phyloP scores from a whole-genome alignment of 2,888 invertebrate species.

The Diarsia dahlii region DNA sequence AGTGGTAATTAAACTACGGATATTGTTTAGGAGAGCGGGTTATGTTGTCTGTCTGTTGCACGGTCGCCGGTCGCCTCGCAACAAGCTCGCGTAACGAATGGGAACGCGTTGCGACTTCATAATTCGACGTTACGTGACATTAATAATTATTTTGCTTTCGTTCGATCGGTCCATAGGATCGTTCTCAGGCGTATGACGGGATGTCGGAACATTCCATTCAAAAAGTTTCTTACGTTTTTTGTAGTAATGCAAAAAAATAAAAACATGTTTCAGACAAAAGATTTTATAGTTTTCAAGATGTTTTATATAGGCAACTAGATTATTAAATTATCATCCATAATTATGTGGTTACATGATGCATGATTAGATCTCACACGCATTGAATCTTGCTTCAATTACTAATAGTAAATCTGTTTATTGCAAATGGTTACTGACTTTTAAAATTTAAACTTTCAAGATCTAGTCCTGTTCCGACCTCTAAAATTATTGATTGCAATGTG shows the following conservation, averaged over 20 bases:
- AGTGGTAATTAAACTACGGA: constrained; percentile 30
- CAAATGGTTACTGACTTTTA: background rate
- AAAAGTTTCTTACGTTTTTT: constrained; percentile 22
- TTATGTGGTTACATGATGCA: background rate
- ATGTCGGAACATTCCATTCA: constrained; percentile 43
- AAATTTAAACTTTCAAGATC: background rate
- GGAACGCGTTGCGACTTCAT: constrained; percentile 78
- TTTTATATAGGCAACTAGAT: background rate
- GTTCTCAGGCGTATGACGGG: constrained; percentile 52
- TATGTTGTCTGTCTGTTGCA: constrained; percentile 52
- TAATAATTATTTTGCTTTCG: constrained; percentile 79
- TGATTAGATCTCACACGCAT: background rate
- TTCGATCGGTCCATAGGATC: constrained; percentile 70
- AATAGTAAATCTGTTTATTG: background rate
- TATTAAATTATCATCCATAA: background rate
- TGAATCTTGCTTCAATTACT: background rate
- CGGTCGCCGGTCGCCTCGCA: constrained; percentile 52
- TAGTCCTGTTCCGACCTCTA: constrained; percentile 10
- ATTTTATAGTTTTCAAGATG: constrained; percentile 3
- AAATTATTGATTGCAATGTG: constrained; percentile 14
- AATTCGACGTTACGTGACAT: constrained; percentile 81
- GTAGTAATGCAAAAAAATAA: background rate
- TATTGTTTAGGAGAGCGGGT: constrained; percentile 35
- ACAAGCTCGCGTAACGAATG: constrained; percentile 73
- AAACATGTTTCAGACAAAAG: background rate